phyloP scores from a whole-genome alignment of 2,888 invertebrate genomes.

The Polylopha cassiicola region DNA sequence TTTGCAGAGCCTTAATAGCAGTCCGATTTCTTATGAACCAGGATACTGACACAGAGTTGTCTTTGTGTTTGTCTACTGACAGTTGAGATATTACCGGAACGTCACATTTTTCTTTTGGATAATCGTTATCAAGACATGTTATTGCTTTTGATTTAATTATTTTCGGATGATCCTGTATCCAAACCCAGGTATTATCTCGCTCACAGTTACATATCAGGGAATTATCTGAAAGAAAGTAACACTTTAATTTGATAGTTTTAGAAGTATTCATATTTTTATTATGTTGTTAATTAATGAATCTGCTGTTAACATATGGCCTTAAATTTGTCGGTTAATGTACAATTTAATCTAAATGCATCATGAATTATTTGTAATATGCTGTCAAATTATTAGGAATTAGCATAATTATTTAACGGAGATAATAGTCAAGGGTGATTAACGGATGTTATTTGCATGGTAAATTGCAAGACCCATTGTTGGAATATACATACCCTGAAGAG shows the following conservation, averaged over 20 bases:
- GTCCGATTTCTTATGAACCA: slow-evolving; percentile 94
- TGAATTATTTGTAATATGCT: too few species aligned
- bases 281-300: neutral
- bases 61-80: slow-evolving; percentile 90
- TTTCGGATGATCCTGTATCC: slow-evolving; percentile 90
- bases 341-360: too few species aligned
- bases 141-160: slow-evolving; percentile 56
- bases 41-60: slow-evolving; percentile 89
- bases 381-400: too few species aligned
- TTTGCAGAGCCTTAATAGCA: slow-evolving; percentile 88
- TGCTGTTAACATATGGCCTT: too few species aligned
- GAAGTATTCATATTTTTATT: too few species aligned
- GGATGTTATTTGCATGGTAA: too few species aligned
- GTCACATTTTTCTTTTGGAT: slow-evolving; percentile 66
- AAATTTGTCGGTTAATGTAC: too few species aligned
- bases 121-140: slow-evolving; percentile 59
- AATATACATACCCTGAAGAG: slow-evolving; percentile 87
- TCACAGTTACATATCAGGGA: slow-evolving; percentile 93
- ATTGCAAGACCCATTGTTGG: too few species aligned
- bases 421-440: too few species aligned
- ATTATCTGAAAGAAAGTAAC: slow-evolving; percentile 81
- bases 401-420: too few species aligned
- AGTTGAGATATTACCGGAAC: slow-evolving; percentile 89
- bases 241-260: too few species aligned
- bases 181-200: slow-evolving; percentile 94